Base-by-base conservation (phyloP, 2,113 vertebrate species). In the Tachuris rubrigastra region DNA sequence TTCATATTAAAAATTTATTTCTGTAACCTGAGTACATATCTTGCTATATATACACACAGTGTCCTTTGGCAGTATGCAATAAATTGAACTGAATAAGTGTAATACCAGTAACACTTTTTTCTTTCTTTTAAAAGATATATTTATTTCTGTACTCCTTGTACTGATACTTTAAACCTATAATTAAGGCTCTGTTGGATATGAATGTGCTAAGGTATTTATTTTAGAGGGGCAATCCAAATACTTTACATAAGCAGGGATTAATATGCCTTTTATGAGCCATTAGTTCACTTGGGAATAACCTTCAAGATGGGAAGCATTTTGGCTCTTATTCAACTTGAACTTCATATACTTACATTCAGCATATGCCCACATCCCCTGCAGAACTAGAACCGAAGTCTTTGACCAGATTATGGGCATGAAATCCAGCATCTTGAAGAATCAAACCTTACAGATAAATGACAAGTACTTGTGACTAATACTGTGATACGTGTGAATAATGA, bases 1-100 rank as follows among this genome's bases (percentile, higher is more conserved):
- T 87, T 84, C 76, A 86, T 84, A 75, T 62, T 33, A 72, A 89
- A 90, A 89, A 68, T 60, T 39, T 85, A 63, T 86, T 92, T 94
- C 63, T 87, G 68, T 84, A 84, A 84, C 72, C 39, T 74, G 35
- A 89, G 68, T 52, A 90, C 7, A 25, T 20, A 62, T 13, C 12
- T 89, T 81, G 47, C 75, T 89, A 72, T 37, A 84, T 66, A 88
- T 56, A 56, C 12, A 56, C 12, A 31, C 8, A 30, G 3, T 37
- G 52, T 86, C 72, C 28, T 84, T 71, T 47, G 59, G 81, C 46
- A 88, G 68, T 49, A 80, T 27, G 46, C 39, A 81, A 60, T 63
- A 67, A 88, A 86, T 86, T 53, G 31, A 91, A 52, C 22, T 52
- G 35, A 84, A 5, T 49, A 67, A 65, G 10, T 82, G 14, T 69